Percentiles rank a stretch among this genome's conserved stretches.
phyloP scores from a whole-genome alignment of 2,797 vertebrate genomes.

The Leucoraja ocellata region DNA sequence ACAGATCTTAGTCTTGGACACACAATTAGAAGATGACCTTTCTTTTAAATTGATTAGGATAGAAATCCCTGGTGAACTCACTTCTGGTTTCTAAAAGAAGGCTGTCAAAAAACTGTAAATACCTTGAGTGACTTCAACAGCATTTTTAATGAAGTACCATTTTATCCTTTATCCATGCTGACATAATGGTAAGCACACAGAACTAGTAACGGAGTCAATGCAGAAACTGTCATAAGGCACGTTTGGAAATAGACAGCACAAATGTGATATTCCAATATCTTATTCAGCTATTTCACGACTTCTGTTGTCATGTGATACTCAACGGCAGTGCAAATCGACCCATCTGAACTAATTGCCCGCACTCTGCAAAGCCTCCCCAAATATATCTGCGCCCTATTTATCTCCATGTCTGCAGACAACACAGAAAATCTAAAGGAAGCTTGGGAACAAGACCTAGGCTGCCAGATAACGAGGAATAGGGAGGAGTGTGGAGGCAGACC shows the following conservation, averaged over 20 bases:
- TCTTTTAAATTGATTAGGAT: not conserved
- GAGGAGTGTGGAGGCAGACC: constrained; percentile 33
- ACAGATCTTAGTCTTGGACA: not conserved
- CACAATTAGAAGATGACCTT: not conserved
- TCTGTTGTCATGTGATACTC: not conserved
- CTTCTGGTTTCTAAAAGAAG: not conserved
- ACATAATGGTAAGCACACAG: not conserved
- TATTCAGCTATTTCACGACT: not conserved
- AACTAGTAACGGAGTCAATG: not conserved
- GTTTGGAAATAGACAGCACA: not conserved
- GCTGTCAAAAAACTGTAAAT: not conserved
- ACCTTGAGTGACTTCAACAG: no score
- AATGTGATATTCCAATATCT: not conserved
- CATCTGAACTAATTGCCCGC: constrained; percentile 17
- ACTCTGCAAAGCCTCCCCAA: constrained; percentile 17
- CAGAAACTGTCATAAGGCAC: not conserved
- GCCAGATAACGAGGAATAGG: constrained; percentile 34
- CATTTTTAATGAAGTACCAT: no score
- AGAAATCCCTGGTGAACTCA: not conserved
- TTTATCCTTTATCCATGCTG: not conserved
- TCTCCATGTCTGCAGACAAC: constrained; percentile 34
- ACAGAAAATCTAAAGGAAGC: constrained; percentile 35
- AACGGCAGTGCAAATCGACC: not conserved
- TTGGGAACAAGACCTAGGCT: constrained; percentile 35
- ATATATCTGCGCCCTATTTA: constrained; percentile 34